Evolutionary conservation across 2,113 vertebrate genomes (phyloP), one percentile per base, ranked within the genome.

Genomic region (Leptobrachium leishanense): DNA sequence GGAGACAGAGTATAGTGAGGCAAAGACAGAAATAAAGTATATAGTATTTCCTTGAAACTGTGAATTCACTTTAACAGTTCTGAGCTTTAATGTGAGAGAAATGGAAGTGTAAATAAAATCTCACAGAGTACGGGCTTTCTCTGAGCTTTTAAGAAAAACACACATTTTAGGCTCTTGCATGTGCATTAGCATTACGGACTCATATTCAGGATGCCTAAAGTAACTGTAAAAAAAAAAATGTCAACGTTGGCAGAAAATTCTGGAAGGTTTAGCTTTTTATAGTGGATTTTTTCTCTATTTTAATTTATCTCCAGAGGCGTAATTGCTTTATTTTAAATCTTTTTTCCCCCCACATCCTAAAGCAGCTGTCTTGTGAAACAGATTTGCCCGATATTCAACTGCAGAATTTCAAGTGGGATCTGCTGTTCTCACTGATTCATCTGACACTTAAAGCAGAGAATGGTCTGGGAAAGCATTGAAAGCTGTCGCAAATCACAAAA

Each of bases 81-180:
- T 4, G n/a, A 55, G 46, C 55, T 53, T 54, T 71, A 75, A 65
- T 44, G 57, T 63, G n/a, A 50, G 68, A 50, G 70, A 75, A 70
- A 46, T 70, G 66, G 41, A 31, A 77, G 31, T 44, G 68, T 70
- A 70, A 77, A 77, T 77, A 68, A 67, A 68, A 41, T 71, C 62
- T 4, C 20, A 55, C 11, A 77, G 57, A 70, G 76, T 77, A 40
- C 10, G 62, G 76, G 12, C 20, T 59, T 68, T 44, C 66, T 50
- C 43, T 12, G 43, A 59, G 76, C 76, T 77, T 77, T 77, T 77
- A 77, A 69, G 66, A 77, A 70, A 70, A 77, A 59, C 68, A n/a
- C 43, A 69, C 76, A 77, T 63, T 72, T 77, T 8, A 77, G 65
- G 69, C 53, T 43, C 68, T 71, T 72, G 68, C 44, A 44, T 71